A percentile compares a stretch with the other conserved stretches of the same genome.
Evolutionary conservation across 2,797 vertebrate genomes (phyloP).

Genomic region (Pangasius larnaudii): DNA sequence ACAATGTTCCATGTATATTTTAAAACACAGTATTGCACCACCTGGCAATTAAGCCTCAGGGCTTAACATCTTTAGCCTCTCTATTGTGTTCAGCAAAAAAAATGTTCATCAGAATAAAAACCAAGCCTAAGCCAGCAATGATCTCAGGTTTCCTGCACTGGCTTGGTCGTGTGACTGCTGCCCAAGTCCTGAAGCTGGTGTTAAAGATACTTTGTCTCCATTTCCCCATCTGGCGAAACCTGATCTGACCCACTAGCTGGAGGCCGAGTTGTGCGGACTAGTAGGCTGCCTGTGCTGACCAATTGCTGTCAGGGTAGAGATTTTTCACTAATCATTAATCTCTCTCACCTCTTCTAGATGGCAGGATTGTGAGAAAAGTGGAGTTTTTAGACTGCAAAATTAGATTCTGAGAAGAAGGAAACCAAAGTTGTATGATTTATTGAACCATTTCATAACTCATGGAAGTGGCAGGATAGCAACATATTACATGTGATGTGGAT

Average conservation of each 20-base stretch:
- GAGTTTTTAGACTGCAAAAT: not conserved
- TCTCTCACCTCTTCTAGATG: not conserved
- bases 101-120: constrained; percentile 47
- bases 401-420: not conserved
- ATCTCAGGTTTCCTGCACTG: constrained; percentile 48
- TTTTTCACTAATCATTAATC: not conserved
- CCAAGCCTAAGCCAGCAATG: constrained; percentile 37
- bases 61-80: constrained; percentile 4
- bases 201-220: constrained; percentile 41
- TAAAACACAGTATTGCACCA: constrained; percentile 19
- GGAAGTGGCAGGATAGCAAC: not conserved
- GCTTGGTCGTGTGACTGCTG: constrained; percentile 37
- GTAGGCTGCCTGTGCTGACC: constrained; percentile 32
- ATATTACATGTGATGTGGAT: not conserved
- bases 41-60: constrained; percentile 30
- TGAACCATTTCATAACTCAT: not conserved
- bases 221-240: constrained; percentile 51
- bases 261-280: constrained; percentile 14
- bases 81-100: constrained; percentile 23
- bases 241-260: constrained; percentile 40
- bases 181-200: constrained; percentile 49
- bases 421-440: not conserved
- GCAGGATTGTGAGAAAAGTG: not conserved
- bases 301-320: constrained; percentile 34
- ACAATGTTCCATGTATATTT: constrained; percentile 1